These are phyloP conservation scores for Triplophysa dalaica DNA, from an alignment of 2,113 vertebrate genomes.

Conservation along the genomic window DNA sequence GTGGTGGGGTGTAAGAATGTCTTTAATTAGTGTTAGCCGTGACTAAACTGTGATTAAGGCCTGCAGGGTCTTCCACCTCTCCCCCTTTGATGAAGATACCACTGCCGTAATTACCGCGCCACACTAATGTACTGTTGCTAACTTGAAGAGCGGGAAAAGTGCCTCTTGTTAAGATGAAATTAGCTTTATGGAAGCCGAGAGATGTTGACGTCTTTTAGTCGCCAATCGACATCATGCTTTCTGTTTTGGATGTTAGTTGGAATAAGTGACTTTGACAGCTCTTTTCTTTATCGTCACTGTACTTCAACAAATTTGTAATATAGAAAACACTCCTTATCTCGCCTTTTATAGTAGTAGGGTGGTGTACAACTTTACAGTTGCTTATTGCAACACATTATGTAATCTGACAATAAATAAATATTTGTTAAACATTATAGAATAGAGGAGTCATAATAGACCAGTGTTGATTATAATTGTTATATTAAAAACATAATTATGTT, in stretches of 20 bases:
- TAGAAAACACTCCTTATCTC: not conserved
- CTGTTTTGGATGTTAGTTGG: slow-evolving; percentile 12
- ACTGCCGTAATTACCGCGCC: slow-evolving; percentile 67
- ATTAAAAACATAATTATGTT: too few species aligned
- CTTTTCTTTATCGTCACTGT: slow-evolving; percentile 20
- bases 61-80: slow-evolving; percentile 63
- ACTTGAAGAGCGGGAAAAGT: slow-evolving; percentile 58
- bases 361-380: too few species aligned
- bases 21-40: slow-evolving; percentile 79
- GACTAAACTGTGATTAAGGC: slow-evolving; percentile 82
- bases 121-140: slow-evolving; percentile 58
- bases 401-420: too few species aligned
- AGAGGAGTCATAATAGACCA: too few species aligned
- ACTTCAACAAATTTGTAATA: slow-evolving; percentile 20
- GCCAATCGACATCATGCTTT: slow-evolving; percentile 38
- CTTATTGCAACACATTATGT: too few species aligned
- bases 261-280: not conserved
- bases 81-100: slow-evolving; percentile 70
- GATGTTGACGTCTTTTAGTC: slow-evolving; percentile 38
- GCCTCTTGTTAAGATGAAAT: slow-evolving; percentile 47
- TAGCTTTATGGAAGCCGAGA: slow-evolving; percentile 27
- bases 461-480: too few species aligned
- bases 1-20: slow-evolving; percentile 52
- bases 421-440: too few species aligned
- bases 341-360: too few species aligned